Evolutionary conservation across 2,797 vertebrate species (phyloP).

Genomic region (Dryobates pubescens): DNA sequence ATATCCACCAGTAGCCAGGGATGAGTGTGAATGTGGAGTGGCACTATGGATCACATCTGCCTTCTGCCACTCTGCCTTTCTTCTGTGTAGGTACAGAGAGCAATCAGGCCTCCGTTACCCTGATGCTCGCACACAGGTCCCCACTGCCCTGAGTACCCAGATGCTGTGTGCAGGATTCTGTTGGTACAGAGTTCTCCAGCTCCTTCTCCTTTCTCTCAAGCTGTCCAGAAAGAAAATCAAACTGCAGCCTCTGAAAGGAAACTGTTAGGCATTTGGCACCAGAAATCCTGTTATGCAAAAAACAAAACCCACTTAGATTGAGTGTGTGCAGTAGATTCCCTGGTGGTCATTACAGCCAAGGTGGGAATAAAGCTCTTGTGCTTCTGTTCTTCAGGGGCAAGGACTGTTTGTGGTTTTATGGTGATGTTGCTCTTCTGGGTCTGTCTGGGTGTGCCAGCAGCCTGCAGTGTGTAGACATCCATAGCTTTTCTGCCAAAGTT

Average conservation of each 20-base stretch:
- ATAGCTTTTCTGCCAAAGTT: background rate
- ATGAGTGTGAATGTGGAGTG: background rate
- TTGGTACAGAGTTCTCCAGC: background rate
- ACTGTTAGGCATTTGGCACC: background rate
- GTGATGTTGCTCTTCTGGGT: background rate
- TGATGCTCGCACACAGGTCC: background rate
- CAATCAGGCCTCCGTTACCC: background rate
- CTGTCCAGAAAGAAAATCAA: background rate
- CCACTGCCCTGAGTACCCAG: background rate
- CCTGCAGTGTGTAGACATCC: rapidly evolving
- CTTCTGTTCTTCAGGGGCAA: background rate
- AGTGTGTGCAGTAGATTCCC: background rate
- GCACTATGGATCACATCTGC: background rate
- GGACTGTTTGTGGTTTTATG: background rate
- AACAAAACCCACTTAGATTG: background rate
- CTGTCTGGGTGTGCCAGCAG: background rate
- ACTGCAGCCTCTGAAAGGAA: background rate
- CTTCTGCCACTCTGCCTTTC: background rate
- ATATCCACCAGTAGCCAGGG: background rate
- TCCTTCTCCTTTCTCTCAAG: background rate
- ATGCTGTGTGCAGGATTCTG: background rate
- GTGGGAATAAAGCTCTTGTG: background rate
- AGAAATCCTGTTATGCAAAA: background rate
- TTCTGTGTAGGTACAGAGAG: background rate
- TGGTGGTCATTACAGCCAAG: background rate